Conservation (phyloP, 2,113 vertebrate genomes). For the Odocoileus virginianus region DNA sequence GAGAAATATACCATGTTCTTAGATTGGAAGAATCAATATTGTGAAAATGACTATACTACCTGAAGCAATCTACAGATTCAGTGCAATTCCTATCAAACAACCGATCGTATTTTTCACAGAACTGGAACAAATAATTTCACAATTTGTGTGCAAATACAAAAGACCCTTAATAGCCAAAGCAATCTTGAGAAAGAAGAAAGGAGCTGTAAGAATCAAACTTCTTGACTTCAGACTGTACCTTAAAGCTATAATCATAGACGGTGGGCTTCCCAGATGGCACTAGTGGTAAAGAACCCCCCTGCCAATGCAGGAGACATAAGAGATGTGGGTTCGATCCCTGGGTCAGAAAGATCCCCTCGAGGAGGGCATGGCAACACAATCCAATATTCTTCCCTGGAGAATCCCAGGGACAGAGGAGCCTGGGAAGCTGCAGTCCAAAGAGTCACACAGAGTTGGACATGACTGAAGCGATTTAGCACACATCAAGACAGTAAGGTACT, state of each 20-base stretch:
- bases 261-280: background rate
- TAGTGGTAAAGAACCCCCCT: background rate
- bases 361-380: background rate
- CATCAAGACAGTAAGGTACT: background rate
- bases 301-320: background rate
- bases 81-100: background rate
- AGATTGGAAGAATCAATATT: background rate
- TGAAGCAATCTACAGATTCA: background rate
- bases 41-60: background rate
- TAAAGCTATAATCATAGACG: rapidly evolving
- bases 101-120: background rate
- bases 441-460: too few relatives aligned
- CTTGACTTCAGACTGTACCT: background rate
- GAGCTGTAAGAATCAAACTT: background rate
- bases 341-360: background rate
- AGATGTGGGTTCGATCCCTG: background rate
- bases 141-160: background rate
- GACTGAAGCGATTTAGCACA: background rate
- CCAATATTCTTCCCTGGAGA: background rate
- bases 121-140: background rate
- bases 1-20: background rate
- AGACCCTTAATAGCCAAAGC: background rate
- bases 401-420: background rate
- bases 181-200: background rate
- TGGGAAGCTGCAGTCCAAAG: background rate